Conservation (phyloP, 1,140 invertebrate genomes). For the Piezodorus guildinii region DNA sequence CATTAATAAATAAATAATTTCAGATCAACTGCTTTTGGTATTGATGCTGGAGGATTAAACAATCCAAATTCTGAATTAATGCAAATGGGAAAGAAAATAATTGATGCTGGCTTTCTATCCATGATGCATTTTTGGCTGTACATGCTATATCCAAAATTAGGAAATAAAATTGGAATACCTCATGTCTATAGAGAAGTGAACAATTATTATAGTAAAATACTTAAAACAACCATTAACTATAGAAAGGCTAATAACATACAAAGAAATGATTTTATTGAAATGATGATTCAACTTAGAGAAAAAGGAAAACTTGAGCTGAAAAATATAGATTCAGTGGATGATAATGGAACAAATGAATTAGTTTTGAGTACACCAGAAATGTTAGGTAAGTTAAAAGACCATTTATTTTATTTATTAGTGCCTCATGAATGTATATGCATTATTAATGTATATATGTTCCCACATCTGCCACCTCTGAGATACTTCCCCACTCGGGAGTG, state of each 20-base stretch:
- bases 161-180: slow-evolving; percentile 3
- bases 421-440: no score
- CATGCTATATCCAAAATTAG: slow-evolving; percentile 16
- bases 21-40: slow-evolving; percentile 41
- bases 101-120: slow-evolving; percentile 30
- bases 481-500: no score
- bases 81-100: slow-evolving; percentile 25
- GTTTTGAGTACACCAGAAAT: background rate
- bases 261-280: slow-evolving; percentile 30
- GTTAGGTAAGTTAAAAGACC: background rate
- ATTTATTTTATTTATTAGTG: no score
- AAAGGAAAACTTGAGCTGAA: slow-evolving; percentile 14
- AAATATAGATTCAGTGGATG: background rate
- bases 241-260: slow-evolving; percentile 21
- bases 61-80: slow-evolving; percentile 40
- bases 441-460: no score
- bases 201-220: slow-evolving; percentile 24
- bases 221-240: slow-evolving; percentile 26
- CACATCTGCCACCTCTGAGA: no score
- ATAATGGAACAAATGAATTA: background rate
- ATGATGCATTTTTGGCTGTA: background rate
- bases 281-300: slow-evolving; percentile 27
- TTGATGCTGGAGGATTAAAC: slow-evolving; percentile 40
- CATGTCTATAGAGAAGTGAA: slow-evolving; percentile 21
- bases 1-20: no score